phyloP scores from a whole-genome alignment of 2,888 invertebrate genomes.

The Acanthopleura granulata region DNA sequence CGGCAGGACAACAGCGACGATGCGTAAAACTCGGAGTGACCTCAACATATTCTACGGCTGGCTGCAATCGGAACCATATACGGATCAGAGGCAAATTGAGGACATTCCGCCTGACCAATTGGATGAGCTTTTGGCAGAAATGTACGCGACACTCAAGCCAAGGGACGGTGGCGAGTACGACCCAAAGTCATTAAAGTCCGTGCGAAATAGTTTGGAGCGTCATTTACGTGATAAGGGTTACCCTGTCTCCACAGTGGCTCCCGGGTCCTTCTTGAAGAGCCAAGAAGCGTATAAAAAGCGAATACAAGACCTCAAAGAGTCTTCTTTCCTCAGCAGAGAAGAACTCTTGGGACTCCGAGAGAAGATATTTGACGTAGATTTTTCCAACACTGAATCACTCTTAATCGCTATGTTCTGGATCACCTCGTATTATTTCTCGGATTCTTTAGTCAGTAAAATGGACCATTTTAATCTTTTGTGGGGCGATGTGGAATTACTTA shows the following conservation, averaged over 20 bases:
- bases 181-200: neutral
- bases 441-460: neutral
- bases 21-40: neutral
- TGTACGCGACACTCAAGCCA: neutral
- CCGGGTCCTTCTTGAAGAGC: neutral
- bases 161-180: neutral
- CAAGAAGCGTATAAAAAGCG: neutral
- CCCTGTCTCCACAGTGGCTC: neutral
- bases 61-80: neutral
- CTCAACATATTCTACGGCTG: neutral
- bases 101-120: neutral
- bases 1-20: neutral
- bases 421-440: neutral
- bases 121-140: neutral
- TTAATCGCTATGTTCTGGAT: neutral
- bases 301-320: neutral
- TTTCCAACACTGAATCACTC: neutral
- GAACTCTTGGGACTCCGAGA: neutral
- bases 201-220: neutral
- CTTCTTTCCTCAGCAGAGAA: neutral
- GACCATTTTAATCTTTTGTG: constrained; percentile 12
- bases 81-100: neutral
- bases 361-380: neutral
- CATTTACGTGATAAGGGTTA: neutral
- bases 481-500: constrained; percentile 4